Conservation (phyloP, 2,113 vertebrate species). For the Petrocephalus microphthalmus region DNA sequence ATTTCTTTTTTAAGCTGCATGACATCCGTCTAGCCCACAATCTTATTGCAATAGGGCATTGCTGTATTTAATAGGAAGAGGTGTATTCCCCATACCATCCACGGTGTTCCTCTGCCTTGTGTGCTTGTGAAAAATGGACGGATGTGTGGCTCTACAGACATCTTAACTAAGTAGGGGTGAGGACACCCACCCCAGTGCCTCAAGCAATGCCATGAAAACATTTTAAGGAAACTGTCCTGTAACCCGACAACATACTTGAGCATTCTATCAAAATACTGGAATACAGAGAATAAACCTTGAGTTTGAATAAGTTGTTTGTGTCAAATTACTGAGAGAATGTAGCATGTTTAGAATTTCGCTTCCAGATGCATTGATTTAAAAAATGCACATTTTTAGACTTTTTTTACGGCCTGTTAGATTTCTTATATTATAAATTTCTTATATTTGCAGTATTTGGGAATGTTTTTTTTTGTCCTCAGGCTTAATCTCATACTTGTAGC, state of each 20-base stretch:
- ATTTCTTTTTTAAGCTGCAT: background rate
- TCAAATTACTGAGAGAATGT: background rate
- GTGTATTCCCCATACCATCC: background rate
- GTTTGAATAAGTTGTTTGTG: no score
- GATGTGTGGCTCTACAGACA: background rate
- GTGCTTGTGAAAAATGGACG: background rate
- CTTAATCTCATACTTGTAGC: background rate
- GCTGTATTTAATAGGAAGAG: background rate
- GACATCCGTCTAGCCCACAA: background rate
- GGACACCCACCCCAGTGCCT: background rate
- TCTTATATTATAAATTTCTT: background rate
- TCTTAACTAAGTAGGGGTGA: background rate
- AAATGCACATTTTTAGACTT: background rate
- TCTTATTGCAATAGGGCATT: background rate
- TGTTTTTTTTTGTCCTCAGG: background rate
- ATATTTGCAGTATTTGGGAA: background rate
- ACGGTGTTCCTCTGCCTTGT: background rate
- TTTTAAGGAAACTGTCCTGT: background rate
- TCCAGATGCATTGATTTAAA: background rate
- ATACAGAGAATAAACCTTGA: background rate
- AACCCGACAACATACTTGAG: background rate
- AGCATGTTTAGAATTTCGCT: background rate
- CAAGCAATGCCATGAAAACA: background rate
- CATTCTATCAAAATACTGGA: background rate
- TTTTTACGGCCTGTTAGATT: background rate